These are phyloP conservation scores for Enteromius anoplus DNA, from an alignment of 2,797 vertebrate species.

Conservation along the genomic window DNA sequence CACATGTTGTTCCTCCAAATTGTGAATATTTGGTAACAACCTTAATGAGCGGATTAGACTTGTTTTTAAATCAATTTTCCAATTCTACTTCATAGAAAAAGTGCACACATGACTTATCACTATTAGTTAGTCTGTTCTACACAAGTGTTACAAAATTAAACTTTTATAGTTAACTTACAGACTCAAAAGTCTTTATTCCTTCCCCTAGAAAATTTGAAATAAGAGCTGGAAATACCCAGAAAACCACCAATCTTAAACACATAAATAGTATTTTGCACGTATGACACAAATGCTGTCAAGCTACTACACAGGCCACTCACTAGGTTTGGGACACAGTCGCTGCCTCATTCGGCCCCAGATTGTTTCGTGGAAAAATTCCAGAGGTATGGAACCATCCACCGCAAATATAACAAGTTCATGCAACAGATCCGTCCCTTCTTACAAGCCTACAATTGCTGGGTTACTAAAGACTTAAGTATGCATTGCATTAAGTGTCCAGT, in stretches of 20 bases:
- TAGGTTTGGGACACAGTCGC: background rate
- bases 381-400: slow-evolving; percentile 63
- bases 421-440: slow-evolving; percentile 60
- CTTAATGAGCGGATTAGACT: background rate
- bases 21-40: background rate
- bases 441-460: slow-evolving; percentile 8
- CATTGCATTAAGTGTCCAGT: background rate
- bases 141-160: background rate
- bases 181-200: background rate
- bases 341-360: slow-evolving; percentile 4
- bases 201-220: background rate
- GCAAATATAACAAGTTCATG: slow-evolving; percentile 69
- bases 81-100: background rate
- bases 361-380: slow-evolving; percentile 61
- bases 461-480: slow-evolving; percentile 3
- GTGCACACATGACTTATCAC: background rate
- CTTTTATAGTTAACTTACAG: background rate
- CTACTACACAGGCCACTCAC: background rate
- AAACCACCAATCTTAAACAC: background rate
- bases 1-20: background rate
- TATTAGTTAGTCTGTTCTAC: background rate
- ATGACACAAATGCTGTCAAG: background rate
- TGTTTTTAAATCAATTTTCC: background rate
- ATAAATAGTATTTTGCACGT: background rate
- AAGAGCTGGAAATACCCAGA: background rate